These are phyloP conservation scores for Armadillidium nasatum DNA, from an alignment of 1,140 invertebrate genomes.

Conservation along the genomic window DNA sequence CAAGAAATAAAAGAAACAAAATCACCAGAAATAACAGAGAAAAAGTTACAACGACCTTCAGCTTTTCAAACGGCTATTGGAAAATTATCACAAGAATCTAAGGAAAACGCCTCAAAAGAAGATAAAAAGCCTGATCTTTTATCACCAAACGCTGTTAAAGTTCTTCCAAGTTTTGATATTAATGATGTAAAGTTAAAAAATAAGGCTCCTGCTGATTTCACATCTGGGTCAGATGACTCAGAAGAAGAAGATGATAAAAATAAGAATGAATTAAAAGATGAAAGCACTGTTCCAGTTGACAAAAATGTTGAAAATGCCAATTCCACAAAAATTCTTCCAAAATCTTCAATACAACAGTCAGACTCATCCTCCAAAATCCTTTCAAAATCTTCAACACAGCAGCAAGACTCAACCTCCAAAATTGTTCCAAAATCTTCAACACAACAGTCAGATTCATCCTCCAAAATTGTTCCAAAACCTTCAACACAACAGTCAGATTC, in stretches of 20 bases:
- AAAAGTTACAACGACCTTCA: background rate
- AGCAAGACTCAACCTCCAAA: no score
- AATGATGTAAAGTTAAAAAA: constrained; percentile 29
- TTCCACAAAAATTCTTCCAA: no score
- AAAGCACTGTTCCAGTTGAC: background rate
- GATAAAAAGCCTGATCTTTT: constrained; percentile 18
- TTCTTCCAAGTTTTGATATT: constrained; percentile 24
- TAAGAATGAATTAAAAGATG: constrained; percentile 1
- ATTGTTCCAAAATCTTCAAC: no score
- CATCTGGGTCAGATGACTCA: constrained; percentile 37
- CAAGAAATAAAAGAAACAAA: constrained; percentile 25
- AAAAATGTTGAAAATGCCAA: no score
- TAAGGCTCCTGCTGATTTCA: constrained; percentile 44
- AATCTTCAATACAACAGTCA: no score
- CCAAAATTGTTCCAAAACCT: no score
- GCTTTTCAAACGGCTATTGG: constrained; percentile 30
- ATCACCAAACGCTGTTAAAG: constrained; percentile 36
- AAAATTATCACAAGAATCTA: constrained; percentile 30
- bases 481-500: no score
- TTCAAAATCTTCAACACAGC: no score
- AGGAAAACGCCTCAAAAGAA: constrained; percentile 24
- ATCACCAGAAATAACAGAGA: background rate
- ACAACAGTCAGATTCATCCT: no score
- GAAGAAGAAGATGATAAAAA: constrained; percentile 1
- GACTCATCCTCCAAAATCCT: no score